Base-by-base conservation (phyloP, 1,140 invertebrate genomes). In the Rhagoletis pomonella region DNA sequence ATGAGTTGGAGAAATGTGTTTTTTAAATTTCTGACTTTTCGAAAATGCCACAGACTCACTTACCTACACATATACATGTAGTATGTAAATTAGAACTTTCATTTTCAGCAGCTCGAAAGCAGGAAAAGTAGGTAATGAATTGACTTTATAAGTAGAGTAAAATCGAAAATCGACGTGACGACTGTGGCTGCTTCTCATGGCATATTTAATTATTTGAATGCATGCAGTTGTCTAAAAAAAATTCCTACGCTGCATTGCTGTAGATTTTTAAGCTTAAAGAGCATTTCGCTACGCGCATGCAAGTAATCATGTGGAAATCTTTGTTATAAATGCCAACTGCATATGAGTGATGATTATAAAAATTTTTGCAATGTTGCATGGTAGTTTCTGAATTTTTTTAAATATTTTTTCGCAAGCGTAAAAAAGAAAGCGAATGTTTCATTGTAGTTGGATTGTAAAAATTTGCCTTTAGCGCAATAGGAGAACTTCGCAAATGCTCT, bases 51-150 rank as follows among this genome's bases (percentile, higher is more conserved):
- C 3, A 17, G 10, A 73, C 42, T 4, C 17, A 62, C 17, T 5
- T 65, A 2, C 4, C 29, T 19, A 3, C 19, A 29, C 14, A 55
- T 55, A 19, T n/a, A 50, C 4, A 17, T 44, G 17, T 58, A 55
- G 19, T 81, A 81, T 81, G 73, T 81, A 81, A 81, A 81, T 81
- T 42, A 81, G 73, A 81, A 81, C 73, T 81, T 81, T 81, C 73
- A 50, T 81, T 81, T 81, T 81, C 73, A 29, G 73, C 47, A 81
- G 47, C 10, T 29, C 29, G 12, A 81, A 81, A 81, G 14, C 17
- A 81, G 9, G 29, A 50, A 73, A 73, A 73, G 42, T 47, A 44
- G 67, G 67, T 17, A 73, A 73, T 12, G 39, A n/a, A 73, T 6
- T 47, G 29, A 17, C 44, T 73, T 29, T 44, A 47, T 42, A 42